A percentile compares a stretch with the other conserved stretches of the same genome.
Evolutionary conservation across 2,113 vertebrate genomes (phyloP).

Genomic region (Bubo blakistoni): DNA sequence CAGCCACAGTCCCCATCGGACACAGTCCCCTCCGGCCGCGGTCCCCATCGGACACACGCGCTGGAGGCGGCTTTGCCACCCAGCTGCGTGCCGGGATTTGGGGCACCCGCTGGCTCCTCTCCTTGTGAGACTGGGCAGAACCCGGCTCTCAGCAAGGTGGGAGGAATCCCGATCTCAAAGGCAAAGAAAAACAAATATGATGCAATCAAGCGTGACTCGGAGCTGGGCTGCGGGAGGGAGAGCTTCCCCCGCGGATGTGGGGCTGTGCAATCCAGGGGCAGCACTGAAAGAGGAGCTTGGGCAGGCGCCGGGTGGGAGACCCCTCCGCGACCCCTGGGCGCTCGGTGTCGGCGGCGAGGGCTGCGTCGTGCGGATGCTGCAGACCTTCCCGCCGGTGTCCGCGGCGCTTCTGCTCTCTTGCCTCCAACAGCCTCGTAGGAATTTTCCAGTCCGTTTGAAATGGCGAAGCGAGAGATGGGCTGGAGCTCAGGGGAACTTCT

Average conservation of each 20-base stretch:
- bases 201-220: background rate
- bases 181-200: background rate
- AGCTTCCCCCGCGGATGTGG: background rate
- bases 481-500: background rate
- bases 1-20: background rate
- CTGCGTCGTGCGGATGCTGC: background rate
- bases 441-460: background rate
- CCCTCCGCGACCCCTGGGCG: rapidly evolving
- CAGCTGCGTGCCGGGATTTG: rapidly evolving
- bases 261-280: rapidly evolving
- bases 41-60: rapidly evolving
- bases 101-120: background rate
- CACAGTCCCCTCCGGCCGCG: background rate
- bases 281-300: background rate
- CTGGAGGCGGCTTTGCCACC: background rate
- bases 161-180: background rate
- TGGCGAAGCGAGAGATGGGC: background rate
- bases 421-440: background rate
- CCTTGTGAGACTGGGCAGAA: rapidly evolving
- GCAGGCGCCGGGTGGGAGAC: background rate
- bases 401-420: background rate
- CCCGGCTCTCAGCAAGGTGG: background rate
- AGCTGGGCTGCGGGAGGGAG: background rate
- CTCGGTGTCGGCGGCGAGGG: background rate
- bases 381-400: background rate